Base-by-base conservation (phyloP, 2,113 vertebrate species). In the Clupea harengus region DNA sequence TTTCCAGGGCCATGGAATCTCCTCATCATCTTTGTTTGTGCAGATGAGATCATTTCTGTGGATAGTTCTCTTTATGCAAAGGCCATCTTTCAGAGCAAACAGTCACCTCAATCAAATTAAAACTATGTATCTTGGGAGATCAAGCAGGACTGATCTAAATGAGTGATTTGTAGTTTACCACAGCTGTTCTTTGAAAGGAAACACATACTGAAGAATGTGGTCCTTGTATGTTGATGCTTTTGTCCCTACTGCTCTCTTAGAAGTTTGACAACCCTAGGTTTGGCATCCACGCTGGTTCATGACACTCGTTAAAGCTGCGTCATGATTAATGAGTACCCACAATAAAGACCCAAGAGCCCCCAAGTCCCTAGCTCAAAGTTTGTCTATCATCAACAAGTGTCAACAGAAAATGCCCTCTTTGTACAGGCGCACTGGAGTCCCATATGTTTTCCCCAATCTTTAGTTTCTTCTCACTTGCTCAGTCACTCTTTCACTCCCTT, bases 361-460 rank as follows among this genome's bases (percentile, higher is more conserved):
- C 93, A 92, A 88, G 88, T 86, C 87, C 90, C 88, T 88, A 85
- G 67, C 82, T 81, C 49, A 85, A 91, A 89, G 89, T 94, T 92
- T 89, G 90, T 92, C 90, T 89, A 93, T 93, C 93, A 92, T 92
- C 91, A 93, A 92, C 89, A 85, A 93, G 93, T 86, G 83, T 88
- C 91, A 91, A 90, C 91, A 91, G 89, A 92, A 88, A 90, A 93
- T 92, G 91, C 90, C 90, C 18, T 60, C 54, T 60, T 60, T 60
- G 20, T 6, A 60, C 91, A 85, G 85, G 91, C 93, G 93, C 90
- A 92, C 93, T 91, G 45, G 67, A 25, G 84, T 88, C 86, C 81
- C 93, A 93, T 92, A 94, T 92, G 89, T 83, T 92, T 92, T 88
- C 89, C 91, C 92, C 90, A 88, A 92, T 90, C 91, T 92, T 90